phyloP scores from a whole-genome alignment of 2,888 invertebrate genomes.

The Rhogogaster chlorosoma region DNA sequence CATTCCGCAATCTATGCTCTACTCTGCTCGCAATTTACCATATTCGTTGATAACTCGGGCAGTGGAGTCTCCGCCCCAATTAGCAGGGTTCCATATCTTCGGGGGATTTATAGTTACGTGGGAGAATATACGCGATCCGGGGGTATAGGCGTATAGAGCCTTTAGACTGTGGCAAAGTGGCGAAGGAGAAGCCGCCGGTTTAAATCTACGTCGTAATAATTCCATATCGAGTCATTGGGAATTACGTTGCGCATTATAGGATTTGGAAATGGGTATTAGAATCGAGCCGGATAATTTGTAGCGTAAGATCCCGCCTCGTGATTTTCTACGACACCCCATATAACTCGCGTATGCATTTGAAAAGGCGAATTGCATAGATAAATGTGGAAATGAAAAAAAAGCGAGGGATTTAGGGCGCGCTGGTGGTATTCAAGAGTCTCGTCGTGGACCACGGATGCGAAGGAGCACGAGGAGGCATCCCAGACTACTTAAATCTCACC shows the following conservation, averaged over 20 bases:
- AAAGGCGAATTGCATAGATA: too few relatives aligned
- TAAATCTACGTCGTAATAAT: slow-evolving; percentile 68
- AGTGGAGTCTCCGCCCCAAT: neutral
- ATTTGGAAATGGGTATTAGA: slow-evolving; percentile 73
- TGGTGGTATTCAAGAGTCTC: too few relatives aligned
- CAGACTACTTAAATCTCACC: slow-evolving; percentile 64
- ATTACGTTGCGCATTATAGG: slow-evolving; percentile 75
- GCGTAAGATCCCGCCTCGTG: neutral
- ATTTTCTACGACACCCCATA: too few relatives aligned
- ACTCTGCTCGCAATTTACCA: too few relatives aligned
- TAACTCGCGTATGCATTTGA: too few relatives aligned
- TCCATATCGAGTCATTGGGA: slow-evolving; percentile 73
- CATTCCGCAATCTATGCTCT: too few relatives aligned
- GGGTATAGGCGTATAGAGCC: neutral
- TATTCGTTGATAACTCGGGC: neutral
- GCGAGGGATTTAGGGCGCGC: too few relatives aligned
- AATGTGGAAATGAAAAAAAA: neutral
- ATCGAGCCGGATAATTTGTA: slow-evolving; percentile 45
- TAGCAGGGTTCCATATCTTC: slow-evolving; percentile 4
- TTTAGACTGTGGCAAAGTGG: neutral
- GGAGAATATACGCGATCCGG: slow-evolving; percentile 12
- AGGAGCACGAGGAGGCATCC: neutral
- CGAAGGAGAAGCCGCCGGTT: neutral
- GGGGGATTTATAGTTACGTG: slow-evolving; percentile 18
- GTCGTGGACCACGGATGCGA: slow-evolving; percentile 17